phyloP scores from a whole-genome alignment of 1,140 invertebrate genomes.

The Zaprionus taronus region DNA sequence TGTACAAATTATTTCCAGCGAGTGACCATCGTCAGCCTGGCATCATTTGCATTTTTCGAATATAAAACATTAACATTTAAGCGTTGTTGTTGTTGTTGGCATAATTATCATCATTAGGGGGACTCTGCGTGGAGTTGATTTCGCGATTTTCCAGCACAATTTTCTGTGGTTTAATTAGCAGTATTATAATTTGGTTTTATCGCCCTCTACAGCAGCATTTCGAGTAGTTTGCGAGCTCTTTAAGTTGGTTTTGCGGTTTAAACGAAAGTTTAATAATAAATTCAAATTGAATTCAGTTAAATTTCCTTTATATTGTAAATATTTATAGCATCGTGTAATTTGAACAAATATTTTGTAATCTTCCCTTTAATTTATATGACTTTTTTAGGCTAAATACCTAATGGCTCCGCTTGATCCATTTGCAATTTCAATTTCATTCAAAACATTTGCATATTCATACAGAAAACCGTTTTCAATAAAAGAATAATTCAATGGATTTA shows the following conservation, averaged over 20 bases:
- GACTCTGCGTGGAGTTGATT: neutral
- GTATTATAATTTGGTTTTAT: neutral
- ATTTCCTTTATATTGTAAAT: neutral
- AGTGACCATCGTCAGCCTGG: slow-evolving; percentile 38
- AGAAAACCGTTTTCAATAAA: slow-evolving; percentile 4
- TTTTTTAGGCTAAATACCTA: neutral
- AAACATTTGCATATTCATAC: neutral
- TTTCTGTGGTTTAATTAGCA: slow-evolving; percentile 22
- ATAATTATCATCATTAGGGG: slow-evolving; percentile 41
- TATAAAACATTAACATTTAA: slow-evolving; percentile 44
- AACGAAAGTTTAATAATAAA: neutral
- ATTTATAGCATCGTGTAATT: neutral
- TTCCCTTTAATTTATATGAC: neutral
- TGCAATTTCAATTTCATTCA: slow-evolving; percentile 8
- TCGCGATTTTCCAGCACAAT: neutral
- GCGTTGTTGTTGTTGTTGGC: slow-evolving; percentile 19
- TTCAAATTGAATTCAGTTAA: neutral
- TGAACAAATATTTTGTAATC: neutral
- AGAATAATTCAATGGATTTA: slow-evolving; percentile 19
- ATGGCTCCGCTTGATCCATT: neutral
- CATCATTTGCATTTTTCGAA: slow-evolving; percentile 64
- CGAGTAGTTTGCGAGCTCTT: neutral
- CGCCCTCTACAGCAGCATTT: neutral
- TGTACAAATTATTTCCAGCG: slow-evolving; percentile 65
- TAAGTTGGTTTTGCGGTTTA: neutral